Conservation (phyloP, 2,888 invertebrate species). For the Eubasilissa splendida region DNA sequence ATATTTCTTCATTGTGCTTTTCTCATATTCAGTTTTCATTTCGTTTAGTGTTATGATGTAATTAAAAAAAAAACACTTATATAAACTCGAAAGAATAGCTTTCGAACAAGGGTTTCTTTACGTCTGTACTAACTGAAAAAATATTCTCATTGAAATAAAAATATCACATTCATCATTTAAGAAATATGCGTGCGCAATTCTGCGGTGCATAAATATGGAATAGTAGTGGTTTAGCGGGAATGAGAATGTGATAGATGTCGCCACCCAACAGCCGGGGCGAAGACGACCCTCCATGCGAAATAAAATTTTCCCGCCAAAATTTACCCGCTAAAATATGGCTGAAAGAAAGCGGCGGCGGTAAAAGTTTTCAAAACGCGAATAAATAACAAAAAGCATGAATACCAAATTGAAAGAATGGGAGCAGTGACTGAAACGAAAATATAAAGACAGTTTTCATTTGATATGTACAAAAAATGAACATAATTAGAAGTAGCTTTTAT, state of each 20-base stretch:
- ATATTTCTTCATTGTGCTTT: too few relatives aligned
- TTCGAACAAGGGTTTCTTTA: too few relatives aligned
- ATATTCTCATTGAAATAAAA: too few relatives aligned
- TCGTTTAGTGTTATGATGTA: too few relatives aligned
- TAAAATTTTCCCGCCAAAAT: conserved; percentile 39
- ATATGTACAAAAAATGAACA: conserved; percentile 1
- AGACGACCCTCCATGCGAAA: neutral
- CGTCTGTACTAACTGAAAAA: too few relatives aligned
- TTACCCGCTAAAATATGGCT: conserved; percentile 49
- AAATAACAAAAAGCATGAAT: conserved; percentile 54
- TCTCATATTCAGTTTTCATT: too few relatives aligned
- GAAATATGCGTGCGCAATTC: conserved; percentile 2
- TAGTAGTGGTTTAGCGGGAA: neutral
- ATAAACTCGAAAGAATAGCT: too few relatives aligned
- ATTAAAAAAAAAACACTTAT: too few relatives aligned
- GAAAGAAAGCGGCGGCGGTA: conserved; percentile 34
- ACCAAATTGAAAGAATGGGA: conserved; percentile 47
- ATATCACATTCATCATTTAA: neutral
- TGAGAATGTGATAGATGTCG: conserved; percentile 10
- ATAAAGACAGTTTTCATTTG: conserved; percentile 15
- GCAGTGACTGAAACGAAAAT: conserved; percentile 17
- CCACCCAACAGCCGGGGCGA: neutral
- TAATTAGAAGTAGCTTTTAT: too few relatives aligned
- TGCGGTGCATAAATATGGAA: conserved; percentile 22
- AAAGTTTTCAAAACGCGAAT: conserved; percentile 51